phyloP scores from a whole-genome alignment of 2,888 invertebrate genomes.

The Thereva nobilitata region DNA sequence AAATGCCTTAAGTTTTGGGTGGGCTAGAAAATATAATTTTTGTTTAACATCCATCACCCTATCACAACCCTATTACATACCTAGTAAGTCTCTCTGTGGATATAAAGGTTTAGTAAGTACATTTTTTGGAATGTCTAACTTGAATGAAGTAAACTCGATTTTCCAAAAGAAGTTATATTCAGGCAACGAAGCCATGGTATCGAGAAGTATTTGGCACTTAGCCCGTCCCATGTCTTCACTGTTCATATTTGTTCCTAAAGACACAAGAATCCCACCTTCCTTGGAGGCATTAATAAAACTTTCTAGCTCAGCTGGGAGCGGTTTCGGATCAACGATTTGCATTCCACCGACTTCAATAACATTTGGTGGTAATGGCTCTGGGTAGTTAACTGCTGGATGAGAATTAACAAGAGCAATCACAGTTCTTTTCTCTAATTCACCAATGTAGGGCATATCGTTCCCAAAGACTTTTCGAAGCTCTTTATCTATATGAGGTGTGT shows the following conservation, averaged over 20 bases:
- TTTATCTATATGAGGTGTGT: constrained; percentile 44
- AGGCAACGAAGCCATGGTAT: constrained; percentile 47
- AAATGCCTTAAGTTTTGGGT: constrained; percentile 48
- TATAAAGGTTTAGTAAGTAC: constrained; percentile 59
- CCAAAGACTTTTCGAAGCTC: constrained; percentile 43
- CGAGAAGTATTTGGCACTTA: constrained; percentile 45
- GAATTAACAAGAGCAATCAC: constrained; percentile 52
- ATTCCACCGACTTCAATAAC: constrained; percentile 54
- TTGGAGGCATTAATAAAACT: constrained; percentile 48
- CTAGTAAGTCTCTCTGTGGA: constrained; percentile 61
- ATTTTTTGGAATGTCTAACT: constrained; percentile 53
- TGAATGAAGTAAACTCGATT: constrained; percentile 43
- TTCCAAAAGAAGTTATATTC: constrained; percentile 56
- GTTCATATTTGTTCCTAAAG: constrained; percentile 52
- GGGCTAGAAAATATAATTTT: constrained; percentile 42
- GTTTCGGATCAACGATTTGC: constrained; percentile 49
- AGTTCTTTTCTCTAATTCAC: constrained; percentile 44
- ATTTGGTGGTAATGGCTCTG: constrained; percentile 52
- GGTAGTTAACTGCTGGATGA: constrained; percentile 50
- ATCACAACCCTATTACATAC: constrained; percentile 49
- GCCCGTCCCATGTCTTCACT: constrained; percentile 41
- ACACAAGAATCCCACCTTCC: constrained; percentile 53
- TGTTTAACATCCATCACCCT: not conserved
- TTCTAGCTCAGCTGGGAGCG: constrained; percentile 47
- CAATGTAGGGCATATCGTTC: constrained; percentile 42